Base-by-base conservation (phyloP, 2,113 vertebrate genomes). In the Anoplopoma fimbria region DNA sequence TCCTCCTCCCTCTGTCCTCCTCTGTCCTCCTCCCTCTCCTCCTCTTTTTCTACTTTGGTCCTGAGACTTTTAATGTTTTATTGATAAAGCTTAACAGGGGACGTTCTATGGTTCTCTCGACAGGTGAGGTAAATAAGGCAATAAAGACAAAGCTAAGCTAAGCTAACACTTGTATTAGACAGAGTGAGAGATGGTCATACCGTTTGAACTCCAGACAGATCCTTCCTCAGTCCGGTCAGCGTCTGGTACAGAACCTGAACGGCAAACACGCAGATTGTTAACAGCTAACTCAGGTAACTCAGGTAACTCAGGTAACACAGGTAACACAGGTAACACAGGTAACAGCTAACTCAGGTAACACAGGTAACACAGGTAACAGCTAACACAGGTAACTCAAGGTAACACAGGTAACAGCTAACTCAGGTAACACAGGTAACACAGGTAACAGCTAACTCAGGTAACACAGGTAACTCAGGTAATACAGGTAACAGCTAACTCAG, bases 211-310 rank as follows among this genome's bases (percentile, higher is more conserved):
- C 98, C 98, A 0, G 97, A 98, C 55, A 99, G 96, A 86, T 99
- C 97, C 89, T 98, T 98, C 94, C 95, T 99, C 86, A 99, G 83
- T 69, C 98, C 98, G 0, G 95, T 98, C 72, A 99, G 96, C 1
- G 98, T 99, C 88, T 98, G 98, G 75, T 99, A 99, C 6, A 99
- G 93, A 92, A 99, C 95, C 98, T 99, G 92, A 5, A 38, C 42
- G 29, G 70, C 67, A 14, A 45, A 31, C 51, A 55, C 17, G 6
- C 14, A 13, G 27, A 14, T 25, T 55, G 53, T 25, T 57, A 27
- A 63, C 19, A 23, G 0, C 19, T 23, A 2, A 9, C 63, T 7
- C 19, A 49, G 47, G 47, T 21, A 2, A 40, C n/a, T 9, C 36
- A 65, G 36, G 2, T 17, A 19, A 15, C 38, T 2, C 45, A 47